phyloP scores from a whole-genome alignment of 2,113 vertebrate species.

The Syngnathus scovelli region DNA sequence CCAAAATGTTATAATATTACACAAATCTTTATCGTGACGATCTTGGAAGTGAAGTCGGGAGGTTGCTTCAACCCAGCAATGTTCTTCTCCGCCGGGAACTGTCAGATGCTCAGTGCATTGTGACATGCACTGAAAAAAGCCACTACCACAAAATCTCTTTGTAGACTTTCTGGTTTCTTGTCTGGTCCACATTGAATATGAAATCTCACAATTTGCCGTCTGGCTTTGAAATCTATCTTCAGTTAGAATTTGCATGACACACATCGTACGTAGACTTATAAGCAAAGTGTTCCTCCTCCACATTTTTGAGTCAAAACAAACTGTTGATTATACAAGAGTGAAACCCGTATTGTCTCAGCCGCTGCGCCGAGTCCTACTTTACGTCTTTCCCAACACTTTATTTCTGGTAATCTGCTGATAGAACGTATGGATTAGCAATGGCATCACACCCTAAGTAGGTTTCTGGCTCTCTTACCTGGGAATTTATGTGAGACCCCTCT shows the following conservation, averaged over 20 bases:
- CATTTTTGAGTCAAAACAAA: slow-evolving; percentile 39
- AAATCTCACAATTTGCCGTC: slow-evolving; percentile 6
- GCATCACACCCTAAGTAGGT: slow-evolving; percentile 62
- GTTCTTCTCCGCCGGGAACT: no score
- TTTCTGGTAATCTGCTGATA: slow-evolving; percentile 72
- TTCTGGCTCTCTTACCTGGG: slow-evolving; percentile 67
- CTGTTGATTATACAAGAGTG: slow-evolving; percentile 55
- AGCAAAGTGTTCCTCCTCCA: slow-evolving; percentile 11
- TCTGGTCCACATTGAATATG: slow-evolving; percentile 16
- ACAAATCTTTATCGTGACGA: background rate
- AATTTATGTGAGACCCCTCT: slow-evolving; percentile 57
- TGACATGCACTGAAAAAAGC: background rate
- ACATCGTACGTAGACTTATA: background rate
- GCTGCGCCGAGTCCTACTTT: slow-evolving; percentile 60
- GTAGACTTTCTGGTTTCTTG: background rate
- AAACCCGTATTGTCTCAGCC: slow-evolving; percentile 65
- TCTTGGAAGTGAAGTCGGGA: background rate
- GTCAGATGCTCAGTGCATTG: no score
- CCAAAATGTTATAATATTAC: no score
- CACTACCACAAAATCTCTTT: background rate
- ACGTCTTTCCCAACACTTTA: slow-evolving; percentile 62
- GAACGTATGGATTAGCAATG: slow-evolving; percentile 70
- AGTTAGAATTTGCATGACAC: no score
- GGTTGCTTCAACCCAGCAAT: no score
- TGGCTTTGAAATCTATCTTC: no score